Evolutionary conservation across 2,797 vertebrate species (phyloP).

Genomic region (Pachyuromys duprasi): DNA sequence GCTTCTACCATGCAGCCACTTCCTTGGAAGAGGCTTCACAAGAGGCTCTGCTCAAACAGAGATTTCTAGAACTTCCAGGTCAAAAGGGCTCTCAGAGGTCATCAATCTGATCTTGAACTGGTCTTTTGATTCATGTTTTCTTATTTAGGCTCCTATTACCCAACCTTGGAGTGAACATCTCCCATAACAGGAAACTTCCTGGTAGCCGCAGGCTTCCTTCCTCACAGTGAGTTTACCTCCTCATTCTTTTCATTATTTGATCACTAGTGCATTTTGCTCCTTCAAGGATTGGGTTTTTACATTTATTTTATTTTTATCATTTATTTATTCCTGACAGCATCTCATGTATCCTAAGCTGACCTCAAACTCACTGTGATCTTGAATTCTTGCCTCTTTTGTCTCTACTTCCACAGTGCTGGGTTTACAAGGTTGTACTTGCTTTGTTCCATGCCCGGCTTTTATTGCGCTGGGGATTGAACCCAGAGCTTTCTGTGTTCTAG

Average conservation of each 20-base stretch:
- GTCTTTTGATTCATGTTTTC: neutral
- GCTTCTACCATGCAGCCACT: neutral
- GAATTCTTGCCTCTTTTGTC: no score
- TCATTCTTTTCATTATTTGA: neutral
- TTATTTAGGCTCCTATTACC: neutral
- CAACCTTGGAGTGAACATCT: neutral
- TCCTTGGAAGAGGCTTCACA: neutral
- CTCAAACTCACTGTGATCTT: neutral
- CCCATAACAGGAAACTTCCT: neutral
- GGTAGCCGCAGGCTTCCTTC: neutral
- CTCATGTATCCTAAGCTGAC: neutral
- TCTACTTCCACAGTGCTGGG: neutral
- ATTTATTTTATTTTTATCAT: neutral
- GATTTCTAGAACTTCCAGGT: slow-evolving; percentile 31
- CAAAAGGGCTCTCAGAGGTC: neutral
- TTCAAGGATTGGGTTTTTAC: neutral
- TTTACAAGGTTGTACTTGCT: neutral
- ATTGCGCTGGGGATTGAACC: no score
- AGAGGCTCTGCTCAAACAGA: slow-evolving; percentile 11
- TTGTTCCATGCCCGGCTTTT: no score
- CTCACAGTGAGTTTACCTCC: neutral
- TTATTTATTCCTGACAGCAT: no score
- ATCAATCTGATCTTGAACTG: neutral
- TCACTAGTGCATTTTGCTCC: neutral
- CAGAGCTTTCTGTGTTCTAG: neutral